phyloP scores from a whole-genome alignment of 1,140 invertebrate species.

The Frieseomelitta varia region DNA sequence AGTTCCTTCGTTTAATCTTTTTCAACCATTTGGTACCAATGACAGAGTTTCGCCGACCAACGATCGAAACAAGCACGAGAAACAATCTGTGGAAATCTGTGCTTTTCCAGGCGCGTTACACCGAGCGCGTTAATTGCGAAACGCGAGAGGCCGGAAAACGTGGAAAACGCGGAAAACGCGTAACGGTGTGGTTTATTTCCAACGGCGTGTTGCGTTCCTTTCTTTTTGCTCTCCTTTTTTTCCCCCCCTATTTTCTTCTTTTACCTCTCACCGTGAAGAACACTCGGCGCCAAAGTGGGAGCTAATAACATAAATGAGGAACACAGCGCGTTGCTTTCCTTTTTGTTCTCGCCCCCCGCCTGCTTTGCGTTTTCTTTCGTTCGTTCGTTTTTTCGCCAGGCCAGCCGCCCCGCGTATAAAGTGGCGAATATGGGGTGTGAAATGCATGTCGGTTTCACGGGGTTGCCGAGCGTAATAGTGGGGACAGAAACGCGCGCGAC shows the following conservation, averaged over 20 bases:
- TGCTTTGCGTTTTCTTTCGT: slow-evolving; percentile 21
- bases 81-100: slow-evolving; percentile 15
- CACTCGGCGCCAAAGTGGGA: slow-evolving; percentile 38
- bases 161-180: slow-evolving; percentile 1
- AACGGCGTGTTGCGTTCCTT: background rate
- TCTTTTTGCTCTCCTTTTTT: background rate
- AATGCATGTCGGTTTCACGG: slow-evolving; percentile 60
- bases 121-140: slow-evolving; percentile 32
- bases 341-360: background rate
- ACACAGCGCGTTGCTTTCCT: slow-evolving; percentile 12
- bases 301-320: slow-evolving; percentile 56
- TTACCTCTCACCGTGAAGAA: slow-evolving; percentile 22
- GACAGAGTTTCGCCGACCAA: no score
- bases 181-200: slow-evolving; percentile 43
- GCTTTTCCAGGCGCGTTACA: background rate
- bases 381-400: slow-evolving; percentile 35
- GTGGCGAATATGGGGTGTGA: slow-evolving; percentile 43
- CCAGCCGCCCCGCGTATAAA: slow-evolving; percentile 48
- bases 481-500: background rate
- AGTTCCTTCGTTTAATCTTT: background rate
- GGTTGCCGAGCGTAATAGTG: slow-evolving; percentile 39
- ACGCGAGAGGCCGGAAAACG: slow-evolving; percentile 35
- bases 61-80: background rate
- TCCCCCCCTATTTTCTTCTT: background rate
- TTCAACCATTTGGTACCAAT: background rate